Evolutionary conservation across 2,888 invertebrate species (phyloP).

Genomic region (Hylaea fasciaria): DNA sequence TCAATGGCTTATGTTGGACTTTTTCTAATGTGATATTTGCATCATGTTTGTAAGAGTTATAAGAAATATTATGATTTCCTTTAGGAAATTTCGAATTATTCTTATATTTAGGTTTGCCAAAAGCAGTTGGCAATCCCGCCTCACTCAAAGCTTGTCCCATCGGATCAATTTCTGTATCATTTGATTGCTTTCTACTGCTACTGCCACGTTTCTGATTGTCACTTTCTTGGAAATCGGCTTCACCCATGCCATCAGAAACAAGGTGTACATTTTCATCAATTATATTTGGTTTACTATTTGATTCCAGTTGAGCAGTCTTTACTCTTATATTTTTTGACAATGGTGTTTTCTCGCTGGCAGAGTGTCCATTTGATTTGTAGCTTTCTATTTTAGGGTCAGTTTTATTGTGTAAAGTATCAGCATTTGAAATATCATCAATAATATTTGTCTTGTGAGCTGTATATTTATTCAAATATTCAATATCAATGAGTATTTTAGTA

Average conservation of each 20-base stretch:
- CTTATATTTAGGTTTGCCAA: slow-evolving; percentile 31
- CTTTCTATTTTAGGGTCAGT: background rate
- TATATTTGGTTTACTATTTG: no score
- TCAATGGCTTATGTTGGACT: background rate
- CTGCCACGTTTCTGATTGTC: background rate
- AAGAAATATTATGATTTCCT: slow-evolving; percentile 2
- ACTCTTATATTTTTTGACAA: slow-evolving; percentile 2
- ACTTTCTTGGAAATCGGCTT: background rate
- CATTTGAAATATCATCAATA: background rate
- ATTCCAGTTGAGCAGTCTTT: no score
- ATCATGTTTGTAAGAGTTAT: slow-evolving; percentile 1
- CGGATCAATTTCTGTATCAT: slow-evolving; percentile 15
- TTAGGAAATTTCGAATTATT: slow-evolving; percentile 5
- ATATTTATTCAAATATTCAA: slow-evolving; percentile 4
- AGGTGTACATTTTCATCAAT: no score
- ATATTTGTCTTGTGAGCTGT: background rate
- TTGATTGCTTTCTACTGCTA: background rate
- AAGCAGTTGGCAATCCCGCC: slow-evolving; percentile 54
- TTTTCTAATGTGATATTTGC: background rate
- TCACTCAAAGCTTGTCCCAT: slow-evolving; percentile 41
- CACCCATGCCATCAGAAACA: no score
- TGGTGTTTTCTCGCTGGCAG: slow-evolving; percentile 1
- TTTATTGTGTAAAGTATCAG: background rate
- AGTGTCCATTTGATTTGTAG: background rate
- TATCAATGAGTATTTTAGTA: slow-evolving; percentile 3